Evolutionary conservation across 2,888 invertebrate species (phyloP), one percentile per base, ranked within the genome.

Genomic region (Malthinus flaveolus): DNA sequence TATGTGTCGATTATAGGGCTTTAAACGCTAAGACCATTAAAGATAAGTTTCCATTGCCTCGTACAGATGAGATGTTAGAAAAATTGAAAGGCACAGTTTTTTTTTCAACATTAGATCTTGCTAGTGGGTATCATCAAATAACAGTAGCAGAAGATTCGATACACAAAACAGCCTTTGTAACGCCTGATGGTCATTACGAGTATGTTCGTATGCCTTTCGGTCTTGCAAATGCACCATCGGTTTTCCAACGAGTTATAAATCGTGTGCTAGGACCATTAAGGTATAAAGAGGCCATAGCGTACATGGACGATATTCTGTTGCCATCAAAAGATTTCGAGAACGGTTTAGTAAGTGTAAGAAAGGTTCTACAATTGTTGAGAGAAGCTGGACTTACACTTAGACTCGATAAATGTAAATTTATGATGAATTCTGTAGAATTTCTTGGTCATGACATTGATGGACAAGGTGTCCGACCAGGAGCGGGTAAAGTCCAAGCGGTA

Each of bases 381-480:
- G n/a, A 54, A 0, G 15, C 50, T 36, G 23, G 23, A 3, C 5
- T 23, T 3, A 23, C 23, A 23, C 23, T 23, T 5, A 23, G 23
- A 23, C 23, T 23, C 23, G 2, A 2, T 5, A 23, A 23, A 23
- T 23, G 23, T 5, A 2, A 23, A 5, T 23, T 23, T 5, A 3
- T 23, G 2, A 3, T 23, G 5, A 5, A 23, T 3, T 3, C 2
- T 3, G 23, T 23, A 3, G 23, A 23, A 5, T 69, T 63, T 46
- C 23, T 69, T 8, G 70, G 67, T 51, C 67, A 69, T 47, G 49
- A 64, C 11, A n/a, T 72, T 15, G 23, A 54, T 49, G 13, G 58
- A 39, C 11, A 56, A 7, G 64, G 66, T 15, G 56, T 69, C 34
- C 42, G 39, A 11, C 62, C 65, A 7, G 54, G 58, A n/a, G n/a